A percentile compares a stretch with the other conserved stretches of the same genome.
phyloP scores from a whole-genome alignment of 2,888 invertebrate genomes.

The Limnephilus lunatus region DNA sequence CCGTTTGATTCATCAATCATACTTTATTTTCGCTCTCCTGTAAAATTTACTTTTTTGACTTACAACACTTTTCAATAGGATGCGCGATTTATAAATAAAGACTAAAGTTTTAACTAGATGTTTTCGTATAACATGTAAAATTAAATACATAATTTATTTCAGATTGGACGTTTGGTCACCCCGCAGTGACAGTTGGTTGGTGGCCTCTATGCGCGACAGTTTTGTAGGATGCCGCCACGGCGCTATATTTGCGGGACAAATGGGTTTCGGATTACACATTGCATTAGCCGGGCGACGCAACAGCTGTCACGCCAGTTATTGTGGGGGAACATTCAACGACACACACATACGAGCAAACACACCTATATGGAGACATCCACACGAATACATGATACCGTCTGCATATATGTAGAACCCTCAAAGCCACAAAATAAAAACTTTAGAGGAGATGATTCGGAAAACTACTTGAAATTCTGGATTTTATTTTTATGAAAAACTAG shows the following conservation, averaged over 20 bases:
- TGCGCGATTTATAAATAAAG: no score
- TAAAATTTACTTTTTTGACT: no score
- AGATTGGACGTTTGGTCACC: constrained; percentile 10
- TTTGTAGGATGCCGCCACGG: constrained; percentile 43
- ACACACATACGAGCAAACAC: background rate
- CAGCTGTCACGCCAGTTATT: constrained; percentile 46
- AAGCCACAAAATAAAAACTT: no score
- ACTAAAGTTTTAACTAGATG: background rate
- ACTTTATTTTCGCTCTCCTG: no score
- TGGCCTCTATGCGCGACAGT: constrained; percentile 36
- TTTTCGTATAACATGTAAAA: background rate
- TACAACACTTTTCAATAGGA: no score
- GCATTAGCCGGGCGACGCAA: constrained; percentile 61
- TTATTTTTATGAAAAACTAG: no score
- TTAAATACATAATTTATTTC: background rate
- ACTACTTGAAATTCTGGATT: no score
- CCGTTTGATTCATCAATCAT: no score
- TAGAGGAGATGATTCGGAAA: no score
- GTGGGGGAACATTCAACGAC: background rate
- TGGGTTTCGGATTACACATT: constrained; percentile 65
- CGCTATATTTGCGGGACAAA: constrained; percentile 61
- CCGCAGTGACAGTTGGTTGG: constrained; percentile 35
- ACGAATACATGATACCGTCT: background rate
- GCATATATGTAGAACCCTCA: no score
- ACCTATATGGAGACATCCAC: background rate